Evolutionary conservation across 2,888 invertebrate species (phyloP).

Genomic region (Gasteruption jaculator): DNA sequence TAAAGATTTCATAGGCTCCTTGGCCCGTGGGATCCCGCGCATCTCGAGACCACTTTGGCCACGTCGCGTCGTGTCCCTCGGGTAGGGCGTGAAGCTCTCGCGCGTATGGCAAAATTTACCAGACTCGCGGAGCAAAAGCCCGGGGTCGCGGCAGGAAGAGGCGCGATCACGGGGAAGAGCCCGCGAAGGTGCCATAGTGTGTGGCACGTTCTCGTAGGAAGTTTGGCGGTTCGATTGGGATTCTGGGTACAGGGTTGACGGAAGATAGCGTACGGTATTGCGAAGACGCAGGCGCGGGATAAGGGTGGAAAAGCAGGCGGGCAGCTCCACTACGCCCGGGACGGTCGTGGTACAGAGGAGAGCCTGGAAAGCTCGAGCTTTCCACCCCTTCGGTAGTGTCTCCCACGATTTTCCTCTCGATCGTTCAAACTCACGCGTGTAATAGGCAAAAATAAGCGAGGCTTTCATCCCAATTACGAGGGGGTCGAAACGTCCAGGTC

Average conservation of each 20-base stretch:
- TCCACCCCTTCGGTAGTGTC: neutral
- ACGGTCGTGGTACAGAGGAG: slow-evolving; percentile 27
- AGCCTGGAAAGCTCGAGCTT: slow-evolving; percentile 2
- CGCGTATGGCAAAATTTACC: no score
- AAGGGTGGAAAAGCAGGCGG: slow-evolving; percentile 45
- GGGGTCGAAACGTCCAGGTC: slow-evolving; percentile 19
- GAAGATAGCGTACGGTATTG: slow-evolving; percentile 26
- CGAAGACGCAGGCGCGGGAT: slow-evolving; percentile 45
- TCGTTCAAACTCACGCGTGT: no score
- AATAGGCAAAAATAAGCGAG: no score
- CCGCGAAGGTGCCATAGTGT: slow-evolving; percentile 7
- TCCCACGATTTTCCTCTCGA: no score
- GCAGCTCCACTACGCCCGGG: slow-evolving; percentile 51
- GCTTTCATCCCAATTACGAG: no score
- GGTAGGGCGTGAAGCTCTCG: no score
- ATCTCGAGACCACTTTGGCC: no score
- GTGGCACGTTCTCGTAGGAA: slow-evolving; percentile 17
- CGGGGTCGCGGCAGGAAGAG: neutral
- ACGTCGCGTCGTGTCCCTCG: no score
- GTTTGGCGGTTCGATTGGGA: slow-evolving; percentile 10
- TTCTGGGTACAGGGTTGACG: slow-evolving; percentile 16
- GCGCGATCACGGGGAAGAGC: neutral
- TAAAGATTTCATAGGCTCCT: no score
- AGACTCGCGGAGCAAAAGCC: no score
- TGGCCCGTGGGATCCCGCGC: no score